phyloP scores from a whole-genome alignment of 2,797 vertebrate genomes.

The Chelonia mydas region DNA sequence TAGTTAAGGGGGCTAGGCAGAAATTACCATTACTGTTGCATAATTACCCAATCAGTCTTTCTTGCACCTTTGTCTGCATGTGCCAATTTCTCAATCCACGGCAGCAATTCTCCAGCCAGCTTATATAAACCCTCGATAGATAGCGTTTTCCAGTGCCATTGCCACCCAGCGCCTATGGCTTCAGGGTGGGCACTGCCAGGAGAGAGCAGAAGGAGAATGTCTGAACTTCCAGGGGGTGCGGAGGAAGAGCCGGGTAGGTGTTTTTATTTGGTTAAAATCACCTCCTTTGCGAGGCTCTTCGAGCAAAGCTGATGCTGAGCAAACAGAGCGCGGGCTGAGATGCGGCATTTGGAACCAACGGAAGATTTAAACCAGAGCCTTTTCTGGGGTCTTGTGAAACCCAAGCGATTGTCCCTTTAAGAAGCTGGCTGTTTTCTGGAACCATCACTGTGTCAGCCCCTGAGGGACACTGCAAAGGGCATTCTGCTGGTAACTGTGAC shows the following conservation, averaged over 20 bases:
- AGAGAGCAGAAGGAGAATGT: neutral
- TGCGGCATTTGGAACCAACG: neutral
- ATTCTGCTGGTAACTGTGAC: neutral
- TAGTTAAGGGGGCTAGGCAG: neutral
- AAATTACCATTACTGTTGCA: neutral
- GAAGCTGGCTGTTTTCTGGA: neutral
- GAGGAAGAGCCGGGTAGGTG: neutral
- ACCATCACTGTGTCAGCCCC: neutral
- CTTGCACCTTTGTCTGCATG: neutral
- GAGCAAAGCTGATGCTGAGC: neutral
- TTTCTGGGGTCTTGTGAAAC: neutral
- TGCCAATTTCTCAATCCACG: neutral
- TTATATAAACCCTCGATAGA: neutral
- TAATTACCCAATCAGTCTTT: neutral
- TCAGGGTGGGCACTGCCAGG: neutral
- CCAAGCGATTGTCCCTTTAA: neutral
- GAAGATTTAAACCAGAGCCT: neutral
- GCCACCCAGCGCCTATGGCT: neutral
- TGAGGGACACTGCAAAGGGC: neutral
- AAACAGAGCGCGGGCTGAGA: neutral
- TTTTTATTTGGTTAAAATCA: rapidly evolving
- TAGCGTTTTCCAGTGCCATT: neutral
- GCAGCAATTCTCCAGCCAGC: neutral
- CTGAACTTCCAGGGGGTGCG: neutral
- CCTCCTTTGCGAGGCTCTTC: neutral